These are phyloP conservation scores for Eurypyga helias DNA, from an alignment of 2,113 vertebrate genomes.

Conservation along the genomic window DNA sequence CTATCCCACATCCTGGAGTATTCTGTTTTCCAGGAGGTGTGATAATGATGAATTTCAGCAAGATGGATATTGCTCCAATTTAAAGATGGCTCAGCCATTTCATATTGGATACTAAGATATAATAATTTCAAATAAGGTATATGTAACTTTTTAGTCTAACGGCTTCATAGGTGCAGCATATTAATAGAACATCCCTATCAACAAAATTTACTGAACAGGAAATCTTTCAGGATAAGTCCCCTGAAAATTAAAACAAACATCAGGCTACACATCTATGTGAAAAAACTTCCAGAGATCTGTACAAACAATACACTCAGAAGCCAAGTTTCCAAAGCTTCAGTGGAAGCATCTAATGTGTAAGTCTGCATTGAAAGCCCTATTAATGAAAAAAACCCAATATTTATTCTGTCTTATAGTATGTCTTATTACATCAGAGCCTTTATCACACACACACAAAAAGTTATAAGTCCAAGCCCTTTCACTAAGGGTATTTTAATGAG, in stretches of 20 bases:
- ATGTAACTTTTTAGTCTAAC: not conserved
- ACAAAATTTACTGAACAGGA: not conserved
- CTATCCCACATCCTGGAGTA: not conserved
- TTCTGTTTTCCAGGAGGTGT: not conserved
- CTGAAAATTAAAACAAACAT: conserved; percentile 23
- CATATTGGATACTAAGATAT: not conserved
- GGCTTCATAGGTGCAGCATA: not conserved
- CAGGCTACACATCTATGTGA: not conserved
- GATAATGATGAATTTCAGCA: not conserved
- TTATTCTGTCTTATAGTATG: not conserved
- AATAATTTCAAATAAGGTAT: not conserved
- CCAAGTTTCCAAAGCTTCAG: not conserved
- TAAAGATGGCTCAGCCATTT: not conserved
- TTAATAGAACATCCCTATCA: not conserved
- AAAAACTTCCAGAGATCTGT: not conserved
- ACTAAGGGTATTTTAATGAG: not conserved
- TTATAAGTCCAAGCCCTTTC: not conserved
- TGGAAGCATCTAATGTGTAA: not conserved
- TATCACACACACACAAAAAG: not conserved
- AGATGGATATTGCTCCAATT: not conserved
- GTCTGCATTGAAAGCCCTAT: not conserved
- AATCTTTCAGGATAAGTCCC: not conserved
- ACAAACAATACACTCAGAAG: not conserved
- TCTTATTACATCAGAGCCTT: not conserved
- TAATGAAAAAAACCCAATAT: not conserved